Percentiles rank a stretch among this genome's conserved stretches.
phyloP scores from a whole-genome alignment of 2,113 vertebrate species.

The Thamnaconus septentrionalis region DNA sequence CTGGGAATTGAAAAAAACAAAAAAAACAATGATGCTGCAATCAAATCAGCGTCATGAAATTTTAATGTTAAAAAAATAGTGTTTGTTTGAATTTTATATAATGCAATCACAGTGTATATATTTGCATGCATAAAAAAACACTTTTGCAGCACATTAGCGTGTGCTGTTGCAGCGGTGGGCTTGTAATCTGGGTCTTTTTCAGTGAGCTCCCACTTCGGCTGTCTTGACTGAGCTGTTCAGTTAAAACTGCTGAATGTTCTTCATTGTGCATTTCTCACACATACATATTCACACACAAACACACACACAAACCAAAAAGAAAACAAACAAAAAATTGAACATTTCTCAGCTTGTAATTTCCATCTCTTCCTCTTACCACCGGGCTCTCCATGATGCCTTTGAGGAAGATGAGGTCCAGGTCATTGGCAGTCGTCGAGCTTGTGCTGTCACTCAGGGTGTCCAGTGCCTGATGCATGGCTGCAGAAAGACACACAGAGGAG shows the following conservation, averaged over 20 bases:
- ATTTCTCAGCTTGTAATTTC: slow-evolving; percentile 58
- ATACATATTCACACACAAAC: too few relatives aligned
- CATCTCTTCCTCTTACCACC: slow-evolving; percentile 76
- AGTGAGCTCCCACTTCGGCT: neutral
- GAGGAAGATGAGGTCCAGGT: slow-evolving; percentile 93
- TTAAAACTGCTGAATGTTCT: neutral
- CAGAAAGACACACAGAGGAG: slow-evolving; percentile 15
- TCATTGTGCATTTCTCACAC: neutral
- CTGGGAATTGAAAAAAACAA: neutral
- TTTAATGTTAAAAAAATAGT: neutral
- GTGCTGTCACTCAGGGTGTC: slow-evolving; percentile 90
- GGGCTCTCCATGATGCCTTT: slow-evolving; percentile 97
- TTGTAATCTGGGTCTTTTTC: neutral
- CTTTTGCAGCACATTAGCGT: neutral
- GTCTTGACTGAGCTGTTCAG: neutral
- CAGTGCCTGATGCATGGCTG: slow-evolving; percentile 92
- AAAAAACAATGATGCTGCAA: slow-evolving; percentile 3
- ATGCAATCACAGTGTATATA: neutral
- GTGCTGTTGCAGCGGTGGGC: neutral
- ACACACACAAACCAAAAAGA: neutral
- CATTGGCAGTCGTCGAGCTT: slow-evolving; percentile 85
- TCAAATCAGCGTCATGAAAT: neutral
- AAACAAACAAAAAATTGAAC: neutral
- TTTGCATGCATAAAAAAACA: neutral
- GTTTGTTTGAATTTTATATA: neutral